Base-by-base conservation (phyloP, 1,140 invertebrate species). In the Psilanteris sp. region DNA sequence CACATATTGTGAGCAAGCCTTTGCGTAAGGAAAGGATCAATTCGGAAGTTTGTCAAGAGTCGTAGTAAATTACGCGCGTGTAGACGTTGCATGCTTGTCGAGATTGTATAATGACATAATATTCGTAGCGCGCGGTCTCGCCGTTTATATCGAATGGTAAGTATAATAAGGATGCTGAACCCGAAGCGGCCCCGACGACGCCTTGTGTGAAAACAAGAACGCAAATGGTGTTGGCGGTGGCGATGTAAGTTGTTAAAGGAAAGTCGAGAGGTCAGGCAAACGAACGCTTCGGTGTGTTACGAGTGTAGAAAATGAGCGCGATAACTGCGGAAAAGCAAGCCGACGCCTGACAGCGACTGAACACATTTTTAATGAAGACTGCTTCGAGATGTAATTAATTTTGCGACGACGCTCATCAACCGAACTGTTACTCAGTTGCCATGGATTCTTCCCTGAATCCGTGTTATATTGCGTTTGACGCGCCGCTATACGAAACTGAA, bases 41-140 rank as follows among this genome's bases (percentile, higher is more conserved):
- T 57, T 50, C 62, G 16, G 18, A 64, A 74, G 76, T 78, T 78
- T 66, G 64, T 55, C 59, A 36, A 64, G 66, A 74, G 43, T 78
- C 68, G 41, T 34, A 26, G 44, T 39, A 55, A 72, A 52, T 52
- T 48, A 41, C 43, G 18, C 43, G 46, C 41, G 41, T 54, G 64
- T 43, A 57, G 55, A 59, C 68, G 39, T 78, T 62, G 75, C 75
- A 78, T 85, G 84, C 81, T 80, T 78, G 77, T 62, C 79, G 77
- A 86, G 86, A 87, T 87, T 88, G 81, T 76, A 86, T 88, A 87
- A 88, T 87, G 84, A 87, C 86, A 87, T 88, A 88, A 88, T 87
- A 87, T 86, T 86, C 84, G 80, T 83, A 68, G 78, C 68, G 72
- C 68, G 70, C 81, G 79, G 79, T 83, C 79, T 76, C 79, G 78